A percentile compares a stretch with the other conserved stretches of the same genome.
Evolutionary conservation across 2,113 vertebrate species (phyloP).

Genomic region (Microcebus jonahi): DNA sequence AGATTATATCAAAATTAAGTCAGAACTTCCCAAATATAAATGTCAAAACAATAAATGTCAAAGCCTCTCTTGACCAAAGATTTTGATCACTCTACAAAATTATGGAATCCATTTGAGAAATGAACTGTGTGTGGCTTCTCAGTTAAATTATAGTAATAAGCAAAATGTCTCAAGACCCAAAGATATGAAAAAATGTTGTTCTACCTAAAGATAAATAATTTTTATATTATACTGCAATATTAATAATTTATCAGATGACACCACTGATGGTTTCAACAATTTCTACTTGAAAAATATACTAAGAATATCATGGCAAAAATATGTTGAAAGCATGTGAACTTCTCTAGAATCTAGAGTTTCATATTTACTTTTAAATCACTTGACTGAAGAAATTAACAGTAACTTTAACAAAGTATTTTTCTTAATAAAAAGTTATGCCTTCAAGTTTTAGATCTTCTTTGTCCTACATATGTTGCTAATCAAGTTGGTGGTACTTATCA

Average conservation of each 20-base stretch:
- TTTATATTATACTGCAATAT: not conserved
- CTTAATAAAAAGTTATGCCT: slow-evolving; percentile 14
- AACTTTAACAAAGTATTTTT: slow-evolving; percentile 2
- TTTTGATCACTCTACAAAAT: slow-evolving; percentile 13
- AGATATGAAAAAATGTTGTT: not conserved
- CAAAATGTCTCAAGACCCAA: slow-evolving; percentile 13
- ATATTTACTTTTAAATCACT: not conserved
- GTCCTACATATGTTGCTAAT: not conserved
- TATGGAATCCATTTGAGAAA: slow-evolving; percentile 12
- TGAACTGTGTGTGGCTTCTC: not conserved
- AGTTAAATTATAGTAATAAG: slow-evolving; percentile 4
- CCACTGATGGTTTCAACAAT: not conserved
- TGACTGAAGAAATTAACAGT: slow-evolving; percentile 1
- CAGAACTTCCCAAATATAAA: not conserved
- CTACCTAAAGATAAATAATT: not conserved
- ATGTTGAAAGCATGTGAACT: not conserved
- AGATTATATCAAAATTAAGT: slow-evolving; percentile 28
- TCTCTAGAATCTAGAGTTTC: not conserved
- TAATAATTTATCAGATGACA: slow-evolving; percentile 25
- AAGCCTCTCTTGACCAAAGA: not conserved
- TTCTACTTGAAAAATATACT: slow-evolving; percentile 36
- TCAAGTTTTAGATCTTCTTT: not conserved
- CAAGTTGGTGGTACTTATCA: not conserved
- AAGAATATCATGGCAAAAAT: not conserved
- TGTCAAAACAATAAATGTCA: slow-evolving; percentile 6